Percentiles rank a stretch among this genome's conserved stretches.
Conservation (phyloP, 2,888 invertebrate species). For the Enchytraeus crypticus region DNA sequence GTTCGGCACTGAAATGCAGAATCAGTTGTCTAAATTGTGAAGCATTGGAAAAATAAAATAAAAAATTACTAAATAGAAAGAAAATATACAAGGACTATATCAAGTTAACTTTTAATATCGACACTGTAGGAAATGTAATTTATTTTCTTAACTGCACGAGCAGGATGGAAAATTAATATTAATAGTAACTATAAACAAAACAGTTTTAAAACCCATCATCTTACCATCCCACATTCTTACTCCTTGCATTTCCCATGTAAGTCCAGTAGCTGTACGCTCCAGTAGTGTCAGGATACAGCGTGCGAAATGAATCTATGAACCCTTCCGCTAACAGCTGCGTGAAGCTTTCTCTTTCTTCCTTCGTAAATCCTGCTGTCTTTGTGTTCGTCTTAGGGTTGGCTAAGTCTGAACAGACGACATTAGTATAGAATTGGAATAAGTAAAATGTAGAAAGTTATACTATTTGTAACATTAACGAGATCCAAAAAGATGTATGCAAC, state of each 20-base stretch:
- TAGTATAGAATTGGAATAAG: slow-evolving; percentile 17
- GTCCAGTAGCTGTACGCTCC: slow-evolving; percentile 91
- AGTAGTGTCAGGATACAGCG: slow-evolving; percentile 72
- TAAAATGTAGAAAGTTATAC: neutral
- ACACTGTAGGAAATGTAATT: too few relatives aligned
- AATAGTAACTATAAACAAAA: too few relatives aligned
- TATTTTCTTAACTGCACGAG: too few relatives aligned
- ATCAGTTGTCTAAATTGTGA: too few relatives aligned
- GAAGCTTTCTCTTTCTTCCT: slow-evolving; percentile 86
- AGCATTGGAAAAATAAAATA: too few relatives aligned
- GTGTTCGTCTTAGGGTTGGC: slow-evolving; percentile 86
- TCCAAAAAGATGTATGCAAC: neutral
- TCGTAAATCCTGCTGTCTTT: slow-evolving; percentile 83
- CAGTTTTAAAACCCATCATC: too few relatives aligned
- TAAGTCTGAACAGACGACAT: slow-evolving; percentile 60
- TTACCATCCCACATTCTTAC: slow-evolving; percentile 89
- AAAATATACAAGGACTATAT: too few relatives aligned
- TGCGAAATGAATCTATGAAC: slow-evolving; percentile 73
- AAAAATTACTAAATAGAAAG: too few relatives aligned
- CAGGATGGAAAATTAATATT: too few relatives aligned
- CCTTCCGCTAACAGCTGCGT: slow-evolving; percentile 69
- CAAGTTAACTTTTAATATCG: too few relatives aligned
- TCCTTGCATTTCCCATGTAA: slow-evolving; percentile 75
- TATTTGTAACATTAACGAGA: neutral
- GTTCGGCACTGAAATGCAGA: too few relatives aligned